Conservation (phyloP, 2,888 invertebrate genomes). For the Xanthia togata region DNA sequence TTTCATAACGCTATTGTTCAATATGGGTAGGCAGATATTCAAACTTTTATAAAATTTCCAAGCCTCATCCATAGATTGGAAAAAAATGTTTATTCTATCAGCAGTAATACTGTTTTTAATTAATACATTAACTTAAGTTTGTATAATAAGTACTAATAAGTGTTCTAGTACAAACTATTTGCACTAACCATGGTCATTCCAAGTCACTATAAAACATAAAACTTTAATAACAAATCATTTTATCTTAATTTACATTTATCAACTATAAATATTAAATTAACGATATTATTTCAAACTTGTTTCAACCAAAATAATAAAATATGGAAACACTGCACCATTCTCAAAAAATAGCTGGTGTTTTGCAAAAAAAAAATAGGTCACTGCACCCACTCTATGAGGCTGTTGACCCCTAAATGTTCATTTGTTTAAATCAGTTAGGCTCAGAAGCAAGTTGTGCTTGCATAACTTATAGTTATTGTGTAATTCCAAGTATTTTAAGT, state of each 20-base stretch:
- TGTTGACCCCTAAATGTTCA: constrained; percentile 82
- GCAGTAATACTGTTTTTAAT: not conserved
- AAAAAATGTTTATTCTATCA: not conserved
- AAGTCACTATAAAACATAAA: constrained; percentile 24
- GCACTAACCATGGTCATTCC: constrained; percentile 25
- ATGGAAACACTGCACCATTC: constrained; percentile 56
- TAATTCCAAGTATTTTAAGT: constrained; percentile 49
- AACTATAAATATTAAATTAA: constrained; percentile 6
- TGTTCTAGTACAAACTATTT: constrained; percentile 42
- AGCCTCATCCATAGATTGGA: not conserved
- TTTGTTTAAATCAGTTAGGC: constrained; percentile 86
- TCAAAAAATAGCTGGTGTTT: constrained; percentile 71
- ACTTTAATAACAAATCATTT: not conserved
- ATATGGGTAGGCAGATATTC: not conserved
- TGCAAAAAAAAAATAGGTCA: constrained; percentile 84
- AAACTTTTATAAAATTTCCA: not conserved
- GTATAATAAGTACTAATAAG: not conserved
- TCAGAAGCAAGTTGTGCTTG: constrained; percentile 70
- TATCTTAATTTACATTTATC: constrained; percentile 2
- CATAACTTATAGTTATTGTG: constrained; percentile 45
- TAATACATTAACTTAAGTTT: not conserved
- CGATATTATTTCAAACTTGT: not conserved
- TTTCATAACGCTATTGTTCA: not conserved
- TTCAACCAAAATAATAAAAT: constrained; percentile 20
- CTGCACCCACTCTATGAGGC: constrained; percentile 83